These are phyloP conservation scores for Uropsilus gracilis DNA, from an alignment of 2,113 vertebrate species.

Conservation along the genomic window DNA sequence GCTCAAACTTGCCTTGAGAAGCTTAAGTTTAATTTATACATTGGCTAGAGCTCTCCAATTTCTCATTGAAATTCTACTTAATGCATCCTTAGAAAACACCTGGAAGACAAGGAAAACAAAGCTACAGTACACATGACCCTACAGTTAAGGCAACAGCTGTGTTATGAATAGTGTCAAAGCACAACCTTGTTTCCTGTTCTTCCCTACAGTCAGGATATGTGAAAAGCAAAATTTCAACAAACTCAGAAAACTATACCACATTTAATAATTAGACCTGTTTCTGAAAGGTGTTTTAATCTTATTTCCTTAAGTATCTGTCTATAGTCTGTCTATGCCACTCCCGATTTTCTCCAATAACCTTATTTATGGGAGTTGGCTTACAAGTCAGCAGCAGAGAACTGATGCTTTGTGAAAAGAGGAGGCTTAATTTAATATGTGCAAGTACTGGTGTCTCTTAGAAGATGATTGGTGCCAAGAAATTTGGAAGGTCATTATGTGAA, in stretches of 20 bases:
- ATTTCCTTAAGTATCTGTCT: conserved; percentile 50
- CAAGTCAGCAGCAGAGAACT: conserved; percentile 53
- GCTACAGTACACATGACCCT: background rate
- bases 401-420: conserved; percentile 52
- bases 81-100: conserved; percentile 67
- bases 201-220: background rate
- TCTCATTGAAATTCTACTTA: conserved; percentile 71
- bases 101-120: conserved; percentile 37
- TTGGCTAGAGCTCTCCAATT: conserved; percentile 7
- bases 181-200: conserved; percentile 7
- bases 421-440: conserved; percentile 63
- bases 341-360: conserved; percentile 66
- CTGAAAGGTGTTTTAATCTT: conserved; percentile 43
- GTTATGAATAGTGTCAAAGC: conserved; percentile 9
- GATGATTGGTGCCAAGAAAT: conserved; percentile 59
- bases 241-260: conserved; percentile 47
- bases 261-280: conserved; percentile 50
- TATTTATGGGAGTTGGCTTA: background rate
- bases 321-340: background rate
- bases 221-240: conserved; percentile 56
- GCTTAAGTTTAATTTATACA: conserved; percentile 67
- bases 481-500: conserved; percentile 68
- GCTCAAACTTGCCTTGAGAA: conserved; percentile 37
- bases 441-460: conserved; percentile 38
- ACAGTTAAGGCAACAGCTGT: conserved; percentile 40